Evolutionary conservation across 1,140 invertebrate species (phyloP).

Genomic region (Halesus radiatus): DNA sequence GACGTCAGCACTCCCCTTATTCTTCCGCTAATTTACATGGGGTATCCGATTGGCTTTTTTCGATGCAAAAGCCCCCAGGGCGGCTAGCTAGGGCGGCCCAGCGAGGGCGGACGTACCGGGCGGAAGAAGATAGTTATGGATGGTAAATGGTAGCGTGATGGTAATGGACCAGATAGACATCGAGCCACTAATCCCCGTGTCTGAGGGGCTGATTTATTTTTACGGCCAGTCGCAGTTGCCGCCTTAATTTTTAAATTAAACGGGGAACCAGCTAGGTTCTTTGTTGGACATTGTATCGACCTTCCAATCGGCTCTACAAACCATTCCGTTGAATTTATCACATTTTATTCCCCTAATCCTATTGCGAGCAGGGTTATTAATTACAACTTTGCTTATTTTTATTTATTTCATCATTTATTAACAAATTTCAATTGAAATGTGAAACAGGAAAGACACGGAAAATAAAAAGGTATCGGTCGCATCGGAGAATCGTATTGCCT

Average conservation of each 20-base stretch:
- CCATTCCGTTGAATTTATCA: not conserved
- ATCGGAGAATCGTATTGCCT: too few species aligned
- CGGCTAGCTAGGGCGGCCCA: not conserved
- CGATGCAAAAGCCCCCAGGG: too few species aligned
- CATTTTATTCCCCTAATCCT: too few species aligned
- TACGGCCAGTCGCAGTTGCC: constrained; percentile 51
- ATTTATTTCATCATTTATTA: too few species aligned
- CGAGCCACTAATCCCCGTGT: constrained; percentile 33
- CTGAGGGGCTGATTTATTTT: constrained; percentile 50
- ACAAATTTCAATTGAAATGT: too few species aligned
- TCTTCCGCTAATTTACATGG: constrained; percentile 35
- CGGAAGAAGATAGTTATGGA: not conserved
- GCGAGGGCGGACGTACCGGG: not conserved
- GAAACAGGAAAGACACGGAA: too few species aligned
- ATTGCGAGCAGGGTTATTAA: too few species aligned
- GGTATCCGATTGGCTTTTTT: constrained; percentile 32
- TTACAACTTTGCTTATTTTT: too few species aligned
- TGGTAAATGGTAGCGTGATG: not conserved
- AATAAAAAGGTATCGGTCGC: too few species aligned
- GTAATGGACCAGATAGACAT: constrained; percentile 41
- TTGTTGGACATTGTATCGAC: not conserved
- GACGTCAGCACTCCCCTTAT: constrained; percentile 15
- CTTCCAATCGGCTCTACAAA: not conserved
- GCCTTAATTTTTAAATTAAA: constrained; percentile 52
- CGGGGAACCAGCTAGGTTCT: not conserved